Evolutionary conservation across 53 echinoderm and acorn worm genomes (phyloP).

Genomic region (Hippasteria phrygiana): DNA sequence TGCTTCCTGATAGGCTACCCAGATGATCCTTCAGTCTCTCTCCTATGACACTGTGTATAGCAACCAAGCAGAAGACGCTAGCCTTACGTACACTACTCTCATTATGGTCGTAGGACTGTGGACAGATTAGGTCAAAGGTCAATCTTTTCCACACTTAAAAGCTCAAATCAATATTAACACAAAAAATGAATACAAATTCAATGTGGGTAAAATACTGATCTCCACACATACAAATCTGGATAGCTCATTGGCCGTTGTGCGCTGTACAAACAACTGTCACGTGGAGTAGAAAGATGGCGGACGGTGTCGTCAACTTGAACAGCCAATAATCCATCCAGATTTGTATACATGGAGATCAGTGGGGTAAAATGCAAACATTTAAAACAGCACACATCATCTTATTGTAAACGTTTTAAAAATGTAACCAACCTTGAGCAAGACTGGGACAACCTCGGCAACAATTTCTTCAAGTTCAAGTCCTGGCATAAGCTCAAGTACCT

Average conservation of each 20-base stretch:
- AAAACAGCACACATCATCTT: no score
- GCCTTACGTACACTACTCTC: slow-evolving; percentile 98
- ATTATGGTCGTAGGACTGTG: slow-evolving; percentile 83
- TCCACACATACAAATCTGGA: no score
- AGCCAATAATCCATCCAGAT: no score
- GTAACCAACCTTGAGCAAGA: slow-evolving; percentile 73
- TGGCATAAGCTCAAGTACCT: slow-evolving; percentile 78
- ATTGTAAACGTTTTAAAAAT: neutral
- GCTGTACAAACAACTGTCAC: no score
- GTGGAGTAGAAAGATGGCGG: no score
- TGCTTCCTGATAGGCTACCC: slow-evolving; percentile 86
- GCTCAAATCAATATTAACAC: no score
- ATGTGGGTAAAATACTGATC: no score
- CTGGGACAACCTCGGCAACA: slow-evolving; percentile 74
- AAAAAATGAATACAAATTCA: no score
- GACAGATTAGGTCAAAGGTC: neutral
- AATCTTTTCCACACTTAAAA: neutral
- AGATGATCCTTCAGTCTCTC: slow-evolving; percentile 88
- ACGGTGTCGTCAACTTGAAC: no score
- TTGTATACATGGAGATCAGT: no score
- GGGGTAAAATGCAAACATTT: neutral
- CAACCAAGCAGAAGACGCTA: slow-evolving; percentile 96
- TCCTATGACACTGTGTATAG: slow-evolving; percentile 84
- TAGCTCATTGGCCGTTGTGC: no score
- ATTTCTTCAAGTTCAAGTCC: slow-evolving; percentile 68